Evolutionary conservation across 2,113 vertebrate species (phyloP), one percentile per base, ranked within the genome.

Genomic region (Synchiropus splendidus): DNA sequence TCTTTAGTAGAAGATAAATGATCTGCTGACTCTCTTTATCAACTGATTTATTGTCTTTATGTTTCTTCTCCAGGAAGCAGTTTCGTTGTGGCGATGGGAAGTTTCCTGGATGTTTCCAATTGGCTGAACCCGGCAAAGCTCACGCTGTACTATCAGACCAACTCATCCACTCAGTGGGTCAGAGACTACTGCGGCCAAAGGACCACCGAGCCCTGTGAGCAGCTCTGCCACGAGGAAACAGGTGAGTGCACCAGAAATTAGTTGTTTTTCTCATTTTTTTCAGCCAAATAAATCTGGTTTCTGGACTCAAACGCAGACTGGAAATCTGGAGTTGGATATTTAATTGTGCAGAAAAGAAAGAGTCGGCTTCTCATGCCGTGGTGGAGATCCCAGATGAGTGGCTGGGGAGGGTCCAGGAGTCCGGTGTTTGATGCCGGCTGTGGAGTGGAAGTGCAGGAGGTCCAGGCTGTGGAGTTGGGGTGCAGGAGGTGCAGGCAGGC

Each of bases 121-220:
- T 99, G 95, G 95, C 70, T 99, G 14, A 99, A 99, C 67, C 95
- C 95, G 1, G 92, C 95, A 54, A 94, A 94, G 69, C 81, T 99
- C 27, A 92, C 89, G 12, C 77, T 99, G 15, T 99, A 92, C 79
- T 95, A 96, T 49, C 94, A 99, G 75, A 91, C 89, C 71, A 99
- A 99, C 17, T 86, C 90, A 11, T 91, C 91, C 0, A 90, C 90
- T 0, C 91, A 94, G 1, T 99, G 95, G 95, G 84, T 95, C 52
- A 83, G 83, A 49, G 95, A 99, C 51, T 90, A 90, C 52, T 99
- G 95, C 9, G 92, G 92, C 18, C 93, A 99, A 81, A 89, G 92
- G 67, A 92, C 92, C 0, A 92, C 87, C 0, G 92, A 97, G 2
- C 91, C 94, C 48, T 99, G 95, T 2, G 95, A 99, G 46, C 95